phyloP scores from a whole-genome alignment of 2,797 vertebrate genomes.

The Catamblyrhynchus diadema region DNA sequence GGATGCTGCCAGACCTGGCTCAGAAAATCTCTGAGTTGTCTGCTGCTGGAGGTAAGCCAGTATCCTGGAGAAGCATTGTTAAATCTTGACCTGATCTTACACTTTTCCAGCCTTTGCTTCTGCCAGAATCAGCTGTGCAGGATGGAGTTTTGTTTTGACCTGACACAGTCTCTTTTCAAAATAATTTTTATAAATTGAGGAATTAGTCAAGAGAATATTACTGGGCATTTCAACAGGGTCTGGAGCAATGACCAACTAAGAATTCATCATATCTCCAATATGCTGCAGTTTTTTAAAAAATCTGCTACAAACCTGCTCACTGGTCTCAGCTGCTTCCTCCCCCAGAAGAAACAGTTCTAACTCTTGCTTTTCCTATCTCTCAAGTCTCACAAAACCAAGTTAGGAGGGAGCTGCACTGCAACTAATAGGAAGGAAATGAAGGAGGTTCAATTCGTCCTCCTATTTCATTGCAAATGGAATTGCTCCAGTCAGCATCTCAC shows the following conservation, averaged over 20 bases:
- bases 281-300: background rate
- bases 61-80: background rate
- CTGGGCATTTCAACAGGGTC: background rate
- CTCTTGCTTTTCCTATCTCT: background rate
- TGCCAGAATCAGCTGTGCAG: background rate
- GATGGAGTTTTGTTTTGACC: background rate
- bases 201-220: background rate
- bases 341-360: background rate
- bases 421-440: constrained; percentile 10
- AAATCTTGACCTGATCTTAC: background rate
- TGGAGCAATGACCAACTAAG: background rate
- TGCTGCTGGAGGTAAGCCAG: background rate
- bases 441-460: background rate
- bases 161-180: background rate
- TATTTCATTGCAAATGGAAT: constrained; percentile 10
- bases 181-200: background rate
- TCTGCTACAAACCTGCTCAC: background rate
- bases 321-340: background rate
- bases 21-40: background rate
- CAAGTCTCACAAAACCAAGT: background rate
- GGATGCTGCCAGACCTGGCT: background rate
- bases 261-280: background rate
- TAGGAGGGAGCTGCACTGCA: background rate
- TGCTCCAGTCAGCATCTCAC: constrained; percentile 10
- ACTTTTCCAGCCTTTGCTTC: background rate